These are phyloP conservation scores for Hirtodrosophila confusa DNA, from an alignment of 2,888 invertebrate genomes.

Conservation along the genomic window DNA sequence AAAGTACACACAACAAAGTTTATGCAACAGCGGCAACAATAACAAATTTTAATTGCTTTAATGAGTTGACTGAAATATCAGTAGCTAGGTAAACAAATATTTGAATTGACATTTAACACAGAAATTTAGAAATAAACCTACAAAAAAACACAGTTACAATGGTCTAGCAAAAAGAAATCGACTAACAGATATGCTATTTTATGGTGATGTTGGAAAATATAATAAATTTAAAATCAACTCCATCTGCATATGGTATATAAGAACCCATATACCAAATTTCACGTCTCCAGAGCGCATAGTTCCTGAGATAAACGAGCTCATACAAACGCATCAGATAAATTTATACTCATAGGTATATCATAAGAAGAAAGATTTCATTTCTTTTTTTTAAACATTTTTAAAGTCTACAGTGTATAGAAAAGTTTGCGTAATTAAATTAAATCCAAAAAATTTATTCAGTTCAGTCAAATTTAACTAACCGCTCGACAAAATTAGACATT, in stretches of 20 bases:
- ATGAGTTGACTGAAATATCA: constrained; percentile 48
- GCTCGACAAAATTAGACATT: constrained; percentile 26
- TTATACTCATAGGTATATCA: no score
- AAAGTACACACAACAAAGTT: constrained; percentile 25
- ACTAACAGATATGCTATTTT: not conserved
- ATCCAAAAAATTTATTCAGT: constrained; percentile 20
- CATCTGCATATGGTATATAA: no score
- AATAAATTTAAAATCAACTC: not conserved
- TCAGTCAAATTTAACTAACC: constrained; percentile 19
- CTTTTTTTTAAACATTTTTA: no score
- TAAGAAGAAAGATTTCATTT: no score
- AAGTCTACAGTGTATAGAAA: not conserved
- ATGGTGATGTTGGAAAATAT: not conserved
- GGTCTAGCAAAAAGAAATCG: not conserved
- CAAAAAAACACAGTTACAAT: not conserved
- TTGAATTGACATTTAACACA: constrained; percentile 42
- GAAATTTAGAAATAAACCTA: constrained; percentile 29
- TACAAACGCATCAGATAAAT: no score
- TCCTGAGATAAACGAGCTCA: no score
- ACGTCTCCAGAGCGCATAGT: no score
- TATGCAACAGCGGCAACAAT: constrained; percentile 21
- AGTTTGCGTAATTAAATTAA: constrained; percentile 5
- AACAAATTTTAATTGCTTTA: constrained; percentile 59
- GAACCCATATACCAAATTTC: no score
- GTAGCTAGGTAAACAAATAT: constrained; percentile 53